Evolutionary conservation across 2,888 invertebrate genomes (phyloP).

Genomic region (Protonemura montana): DNA sequence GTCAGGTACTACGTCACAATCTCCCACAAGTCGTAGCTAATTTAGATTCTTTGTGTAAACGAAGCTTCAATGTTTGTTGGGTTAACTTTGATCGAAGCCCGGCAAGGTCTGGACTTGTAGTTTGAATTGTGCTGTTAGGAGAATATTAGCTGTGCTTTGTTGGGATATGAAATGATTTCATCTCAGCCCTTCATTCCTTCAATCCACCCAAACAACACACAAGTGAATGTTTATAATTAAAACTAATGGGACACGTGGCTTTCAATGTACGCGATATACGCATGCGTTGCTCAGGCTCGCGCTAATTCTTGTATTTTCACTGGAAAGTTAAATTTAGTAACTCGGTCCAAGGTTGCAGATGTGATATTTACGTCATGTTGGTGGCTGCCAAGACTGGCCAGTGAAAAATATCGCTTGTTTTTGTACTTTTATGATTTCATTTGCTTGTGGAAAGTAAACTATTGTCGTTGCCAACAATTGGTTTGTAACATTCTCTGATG

Average conservation of each 20-base stretch:
- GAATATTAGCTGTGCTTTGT: not conserved
- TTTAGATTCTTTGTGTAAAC: not conserved
- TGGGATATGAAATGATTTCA: not conserved
- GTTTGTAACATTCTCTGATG: not conserved
- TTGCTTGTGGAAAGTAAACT: not conserved
- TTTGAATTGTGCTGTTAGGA: not conserved
- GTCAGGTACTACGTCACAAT: not conserved
- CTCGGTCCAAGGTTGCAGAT: slow-evolving; percentile 23
- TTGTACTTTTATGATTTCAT: not conserved
- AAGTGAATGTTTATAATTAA: slow-evolving; percentile 1
- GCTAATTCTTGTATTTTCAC: not conserved
- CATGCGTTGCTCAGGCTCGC: not conserved
- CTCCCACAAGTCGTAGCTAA: not conserved
- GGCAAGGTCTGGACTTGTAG: not conserved
- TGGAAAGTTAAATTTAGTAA: slow-evolving; percentile 17
- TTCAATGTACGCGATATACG: not conserved
- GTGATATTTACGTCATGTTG: slow-evolving; percentile 29
- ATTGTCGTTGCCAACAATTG: not conserved
- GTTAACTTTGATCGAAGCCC: not conserved
- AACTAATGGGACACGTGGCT: slow-evolving; percentile 17
- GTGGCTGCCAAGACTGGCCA: slow-evolving; percentile 1
- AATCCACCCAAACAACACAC: too few relatives aligned
- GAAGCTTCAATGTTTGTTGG: not conserved
- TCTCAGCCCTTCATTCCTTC: too few relatives aligned
- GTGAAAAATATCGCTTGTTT: not conserved